phyloP scores from a whole-genome alignment of 2,113 vertebrate genomes.

The Phalacrocorax pelagicus region DNA sequence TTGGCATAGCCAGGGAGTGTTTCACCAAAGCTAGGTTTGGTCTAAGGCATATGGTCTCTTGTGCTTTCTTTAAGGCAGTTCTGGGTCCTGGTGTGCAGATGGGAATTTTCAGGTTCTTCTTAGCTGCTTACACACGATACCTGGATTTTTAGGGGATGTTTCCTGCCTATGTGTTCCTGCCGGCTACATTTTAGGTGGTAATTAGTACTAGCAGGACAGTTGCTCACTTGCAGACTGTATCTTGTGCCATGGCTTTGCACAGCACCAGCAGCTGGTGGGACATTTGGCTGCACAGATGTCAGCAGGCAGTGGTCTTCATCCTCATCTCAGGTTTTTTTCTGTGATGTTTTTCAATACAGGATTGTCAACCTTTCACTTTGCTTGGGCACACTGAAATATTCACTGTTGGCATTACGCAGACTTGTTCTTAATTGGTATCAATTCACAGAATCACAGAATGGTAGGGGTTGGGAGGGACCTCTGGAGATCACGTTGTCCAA shows the following conservation, averaged over 20 bases:
- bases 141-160: neutral
- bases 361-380: neutral
- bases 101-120: neutral
- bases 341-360: neutral
- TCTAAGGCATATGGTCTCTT: neutral
- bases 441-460: too few species aligned
- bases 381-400: neutral
- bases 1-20: neutral
- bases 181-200: rapidly evolving
- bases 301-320: neutral
- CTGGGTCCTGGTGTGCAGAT: neutral
- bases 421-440: neutral
- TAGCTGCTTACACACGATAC: neutral
- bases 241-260: neutral
- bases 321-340: neutral
- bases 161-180: neutral
- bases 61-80: neutral
- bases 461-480: too few species aligned
- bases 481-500: too few species aligned
- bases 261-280: rapidly evolving
- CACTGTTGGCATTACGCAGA: neutral
- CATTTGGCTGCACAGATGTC: rapidly evolving
- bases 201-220: neutral
- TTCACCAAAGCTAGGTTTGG: neutral
- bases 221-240: neutral